Evolutionary conservation across 2,797 vertebrate species (phyloP).

Genomic region (Astyanax mexicanus): DNA sequence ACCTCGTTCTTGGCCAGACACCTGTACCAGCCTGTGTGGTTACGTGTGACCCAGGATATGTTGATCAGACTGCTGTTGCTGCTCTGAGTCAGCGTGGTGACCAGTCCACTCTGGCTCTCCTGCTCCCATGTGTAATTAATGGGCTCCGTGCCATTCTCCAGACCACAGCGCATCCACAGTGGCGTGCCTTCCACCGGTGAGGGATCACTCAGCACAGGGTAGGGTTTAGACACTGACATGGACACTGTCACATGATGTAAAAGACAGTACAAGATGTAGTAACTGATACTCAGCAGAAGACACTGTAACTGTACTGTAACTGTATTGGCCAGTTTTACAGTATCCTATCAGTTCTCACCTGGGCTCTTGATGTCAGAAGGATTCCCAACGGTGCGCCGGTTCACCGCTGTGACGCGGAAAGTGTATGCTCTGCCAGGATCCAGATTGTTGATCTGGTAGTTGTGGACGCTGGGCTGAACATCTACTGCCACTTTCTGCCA

Average conservation of each 20-base stretch:
- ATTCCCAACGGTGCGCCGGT: conserved; percentile 85
- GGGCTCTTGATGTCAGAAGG: conserved; percentile 87
- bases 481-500: conserved; percentile 80
- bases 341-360: conserved; percentile 76
- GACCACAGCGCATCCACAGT: conserved; percentile 76
- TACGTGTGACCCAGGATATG: conserved; percentile 78
- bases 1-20: conserved; percentile 82
- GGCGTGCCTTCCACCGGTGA: conserved; percentile 78
- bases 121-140: conserved; percentile 83
- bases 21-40: conserved; percentile 83
- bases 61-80: conserved; percentile 65
- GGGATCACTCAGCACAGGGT: conserved; percentile 74
- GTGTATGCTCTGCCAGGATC: conserved; percentile 82
- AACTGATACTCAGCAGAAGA: not conserved
- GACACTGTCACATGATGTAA: conserved; percentile 40
- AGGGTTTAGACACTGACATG: conserved; percentile 87
- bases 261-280: not conserved
- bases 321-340: not conserved
- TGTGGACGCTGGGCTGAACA: conserved; percentile 79
- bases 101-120: conserved; percentile 60
- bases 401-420: conserved; percentile 87
- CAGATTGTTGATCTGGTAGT: conserved; percentile 77
- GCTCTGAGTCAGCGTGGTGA: conserved; percentile 64
- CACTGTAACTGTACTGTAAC: not conserved
- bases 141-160: conserved; percentile 84